Percentiles rank a stretch among this genome's conserved stretches.
phyloP scores from a whole-genome alignment of 2,113 vertebrate genomes.

The Phrynocephalus versicolor region DNA sequence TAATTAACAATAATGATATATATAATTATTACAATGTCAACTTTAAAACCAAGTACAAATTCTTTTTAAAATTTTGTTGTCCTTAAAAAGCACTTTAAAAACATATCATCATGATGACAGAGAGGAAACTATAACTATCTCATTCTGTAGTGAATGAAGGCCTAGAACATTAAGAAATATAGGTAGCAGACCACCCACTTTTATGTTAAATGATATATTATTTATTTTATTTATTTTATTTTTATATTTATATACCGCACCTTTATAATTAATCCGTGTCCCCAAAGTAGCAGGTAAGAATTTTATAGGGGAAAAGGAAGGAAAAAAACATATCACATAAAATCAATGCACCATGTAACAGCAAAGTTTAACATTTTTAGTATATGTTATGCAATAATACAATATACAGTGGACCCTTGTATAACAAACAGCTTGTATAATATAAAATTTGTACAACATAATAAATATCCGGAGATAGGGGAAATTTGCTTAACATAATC shows the following conservation, averaged over 20 bases:
- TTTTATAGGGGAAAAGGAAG: not conserved
- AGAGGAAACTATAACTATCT: not conserved
- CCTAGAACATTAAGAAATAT: not conserved
- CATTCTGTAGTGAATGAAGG: not conserved
- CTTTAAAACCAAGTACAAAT: not conserved
- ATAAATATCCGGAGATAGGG: no score
- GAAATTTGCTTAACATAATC: no score
- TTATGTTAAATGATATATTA: not conserved
- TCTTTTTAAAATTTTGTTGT: not conserved
- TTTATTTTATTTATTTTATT: no score
- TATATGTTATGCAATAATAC: not conserved
- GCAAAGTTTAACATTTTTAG: not conserved
- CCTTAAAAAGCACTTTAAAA: not conserved
- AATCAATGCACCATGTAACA: not conserved
- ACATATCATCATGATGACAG: not conserved
- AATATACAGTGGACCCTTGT: no score
- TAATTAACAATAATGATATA: not conserved
- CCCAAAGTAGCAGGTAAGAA: not conserved
- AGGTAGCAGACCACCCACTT: not conserved
- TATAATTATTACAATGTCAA: conserved; percentile 21
- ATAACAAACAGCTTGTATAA: no score
- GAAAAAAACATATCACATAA: not conserved
- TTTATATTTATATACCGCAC: no score
- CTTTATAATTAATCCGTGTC: not conserved
- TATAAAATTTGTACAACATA: no score